These are phyloP conservation scores for Polyergus mexicanus DNA, from an alignment of 1,140 invertebrate species.

Conservation along the genomic window DNA sequence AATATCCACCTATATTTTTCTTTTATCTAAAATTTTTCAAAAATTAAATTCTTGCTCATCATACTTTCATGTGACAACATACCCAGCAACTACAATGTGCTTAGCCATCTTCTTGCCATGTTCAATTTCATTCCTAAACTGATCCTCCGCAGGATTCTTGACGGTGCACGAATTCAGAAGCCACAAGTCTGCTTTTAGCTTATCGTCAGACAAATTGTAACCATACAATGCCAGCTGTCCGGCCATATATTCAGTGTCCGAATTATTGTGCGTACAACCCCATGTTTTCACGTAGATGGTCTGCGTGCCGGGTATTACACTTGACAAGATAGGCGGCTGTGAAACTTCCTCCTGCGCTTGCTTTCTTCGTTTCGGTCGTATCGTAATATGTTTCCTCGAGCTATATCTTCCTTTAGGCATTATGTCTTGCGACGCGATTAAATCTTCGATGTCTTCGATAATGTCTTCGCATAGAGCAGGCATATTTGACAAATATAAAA, in stretches of 20 bases:
- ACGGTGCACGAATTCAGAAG: slow-evolving; percentile 99
- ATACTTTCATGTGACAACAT: slow-evolving; percentile 44
- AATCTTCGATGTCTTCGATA: slow-evolving; percentile 93
- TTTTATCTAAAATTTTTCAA: too few relatives aligned
- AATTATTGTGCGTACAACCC: slow-evolving; percentile 99
- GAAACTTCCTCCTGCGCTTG: slow-evolving; percentile 63
- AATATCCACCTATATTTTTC: too few relatives aligned
- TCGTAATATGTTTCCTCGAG: slow-evolving; percentile 89
- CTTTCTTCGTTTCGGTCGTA: slow-evolving; percentile 87
- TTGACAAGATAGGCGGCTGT: slow-evolving; percentile 72
- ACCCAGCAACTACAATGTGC: slow-evolving; percentile 97
- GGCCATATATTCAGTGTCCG: slow-evolving; percentile 99
- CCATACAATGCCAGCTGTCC: slow-evolving; percentile 96
- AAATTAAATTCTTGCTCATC: neutral
- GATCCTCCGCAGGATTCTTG: slow-evolving; percentile 98
- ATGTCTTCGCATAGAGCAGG: slow-evolving; percentile 88
- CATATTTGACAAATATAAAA: slow-evolving; percentile 83
- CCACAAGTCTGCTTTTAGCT: slow-evolving; percentile 96
- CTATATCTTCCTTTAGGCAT: slow-evolving; percentile 91
- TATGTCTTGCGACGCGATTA: slow-evolving; percentile 92
- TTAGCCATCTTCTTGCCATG: slow-evolving; percentile 92
- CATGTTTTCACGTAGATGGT: slow-evolving; percentile 98
- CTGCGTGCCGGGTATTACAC: slow-evolving; percentile 94
- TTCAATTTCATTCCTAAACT: slow-evolving; percentile 97
- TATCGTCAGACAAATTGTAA: slow-evolving; percentile 94